These are phyloP conservation scores for Pterostichus madidus DNA, from an alignment of 2,888 invertebrate genomes.

Conservation along the genomic window DNA sequence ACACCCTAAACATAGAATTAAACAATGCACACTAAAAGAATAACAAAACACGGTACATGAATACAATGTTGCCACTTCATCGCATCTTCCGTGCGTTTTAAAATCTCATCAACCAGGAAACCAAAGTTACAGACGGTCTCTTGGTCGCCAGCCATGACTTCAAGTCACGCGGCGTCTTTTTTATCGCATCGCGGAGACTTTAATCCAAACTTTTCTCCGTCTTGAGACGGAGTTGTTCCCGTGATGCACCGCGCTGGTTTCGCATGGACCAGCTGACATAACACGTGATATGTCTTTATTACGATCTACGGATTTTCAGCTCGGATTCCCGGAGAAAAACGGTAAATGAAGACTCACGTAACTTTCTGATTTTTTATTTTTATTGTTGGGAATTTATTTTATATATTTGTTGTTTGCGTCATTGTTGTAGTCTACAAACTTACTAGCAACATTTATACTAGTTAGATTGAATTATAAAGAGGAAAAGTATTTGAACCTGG, in stretches of 20 bases:
- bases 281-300: conserved; percentile 63
- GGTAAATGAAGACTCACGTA: conserved; percentile 31
- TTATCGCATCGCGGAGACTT: conserved; percentile 54
- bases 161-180: conserved; percentile 54
- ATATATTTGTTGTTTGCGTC: conserved; percentile 23
- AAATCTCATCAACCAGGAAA: conserved; percentile 38
- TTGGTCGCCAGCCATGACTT: conserved; percentile 3
- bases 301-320: conserved; percentile 47
- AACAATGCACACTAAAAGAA: no score
- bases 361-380: conserved; percentile 27
- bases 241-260: conserved; percentile 31
- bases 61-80: conserved; percentile 21
- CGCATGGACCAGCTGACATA: conserved; percentile 55
- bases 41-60: no score
- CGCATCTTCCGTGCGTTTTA: conserved; percentile 13
- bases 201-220: conserved; percentile 56
- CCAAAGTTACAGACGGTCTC: conserved; percentile 29
- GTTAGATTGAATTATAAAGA: no score
- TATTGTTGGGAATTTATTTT: conserved; percentile 42
- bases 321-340: conserved; percentile 32
- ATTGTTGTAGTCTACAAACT: no score
- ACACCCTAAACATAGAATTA: no score
- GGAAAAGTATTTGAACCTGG: no score
- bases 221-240: conserved; percentile 7
- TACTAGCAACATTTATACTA: no score